These are phyloP conservation scores for Oryzias woworae DNA, from an alignment of 2,113 vertebrate species.

Conservation along the genomic window DNA sequence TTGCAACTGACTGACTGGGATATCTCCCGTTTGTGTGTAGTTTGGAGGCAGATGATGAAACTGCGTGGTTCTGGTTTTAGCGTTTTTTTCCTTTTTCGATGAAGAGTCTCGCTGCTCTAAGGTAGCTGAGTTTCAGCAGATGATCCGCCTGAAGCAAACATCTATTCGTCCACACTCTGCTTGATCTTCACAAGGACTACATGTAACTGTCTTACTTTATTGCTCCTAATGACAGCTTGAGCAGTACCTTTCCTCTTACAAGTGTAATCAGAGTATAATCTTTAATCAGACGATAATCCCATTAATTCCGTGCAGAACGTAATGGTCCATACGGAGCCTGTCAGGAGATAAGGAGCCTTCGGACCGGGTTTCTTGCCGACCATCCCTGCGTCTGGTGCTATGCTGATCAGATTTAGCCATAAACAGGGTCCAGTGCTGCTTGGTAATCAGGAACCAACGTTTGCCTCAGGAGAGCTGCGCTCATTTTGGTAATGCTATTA, in stretches of 20 bases:
- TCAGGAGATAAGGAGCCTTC: constrained; percentile 56
- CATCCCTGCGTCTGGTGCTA: constrained; percentile 61
- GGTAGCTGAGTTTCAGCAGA: constrained; percentile 13
- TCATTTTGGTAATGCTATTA: constrained; percentile 74
- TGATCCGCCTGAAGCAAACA: constrained; percentile 16
- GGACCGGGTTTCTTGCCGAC: constrained; percentile 57
- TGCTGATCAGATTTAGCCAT: constrained; percentile 71
- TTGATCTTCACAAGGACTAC: constrained; percentile 16
- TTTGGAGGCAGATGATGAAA: constrained; percentile 1
- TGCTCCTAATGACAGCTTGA: constrained; percentile 23
- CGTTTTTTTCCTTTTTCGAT: background rate
- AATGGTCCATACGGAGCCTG: constrained; percentile 42
- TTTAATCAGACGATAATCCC: constrained; percentile 45
- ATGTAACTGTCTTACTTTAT: constrained; percentile 11
- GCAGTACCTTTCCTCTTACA: constrained; percentile 26
- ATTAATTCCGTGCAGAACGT: constrained; percentile 53
- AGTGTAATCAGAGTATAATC: constrained; percentile 29
- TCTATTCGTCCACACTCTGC: background rate
- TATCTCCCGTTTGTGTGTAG: background rate
- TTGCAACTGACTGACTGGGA: too few relatives aligned
- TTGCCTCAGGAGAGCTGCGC: constrained; percentile 58
- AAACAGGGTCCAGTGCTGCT: constrained; percentile 50
- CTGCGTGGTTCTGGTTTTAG: background rate
- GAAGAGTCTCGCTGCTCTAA: background rate
- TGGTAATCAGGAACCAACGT: constrained; percentile 71